These are phyloP conservation scores for Tetrao urogallus DNA, from an alignment of 2,113 vertebrate genomes.

Conservation along the genomic window DNA sequence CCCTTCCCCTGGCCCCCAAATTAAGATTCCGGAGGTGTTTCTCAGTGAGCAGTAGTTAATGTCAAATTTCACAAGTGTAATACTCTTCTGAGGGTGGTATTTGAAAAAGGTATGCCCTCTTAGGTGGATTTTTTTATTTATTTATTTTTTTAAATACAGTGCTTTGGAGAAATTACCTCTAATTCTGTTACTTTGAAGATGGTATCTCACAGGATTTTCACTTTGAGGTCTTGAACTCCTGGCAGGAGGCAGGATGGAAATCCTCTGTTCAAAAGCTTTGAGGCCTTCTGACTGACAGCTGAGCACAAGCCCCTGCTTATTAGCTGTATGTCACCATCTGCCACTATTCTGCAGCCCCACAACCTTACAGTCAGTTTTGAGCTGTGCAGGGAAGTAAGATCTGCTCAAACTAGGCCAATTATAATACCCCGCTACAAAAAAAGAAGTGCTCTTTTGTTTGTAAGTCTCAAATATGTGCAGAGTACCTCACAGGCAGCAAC, in stretches of 20 bases:
- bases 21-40: slow-evolving; percentile 56
- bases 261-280: slow-evolving; percentile 69
- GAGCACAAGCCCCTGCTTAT: slow-evolving; percentile 65
- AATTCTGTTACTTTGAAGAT: slow-evolving; percentile 65
- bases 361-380: slow-evolving; percentile 48
- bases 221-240: slow-evolving; percentile 67
- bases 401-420: slow-evolving; percentile 45
- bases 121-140: neutral
- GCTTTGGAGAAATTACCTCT: slow-evolving; percentile 53
- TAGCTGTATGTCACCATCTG: slow-evolving; percentile 68
- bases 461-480: neutral
- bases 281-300: slow-evolving; percentile 60
- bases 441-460: neutral
- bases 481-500: slow-evolving; percentile 2
- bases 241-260: slow-evolving; percentile 67
- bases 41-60: slow-evolving; percentile 13
- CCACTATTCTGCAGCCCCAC: slow-evolving; percentile 42
- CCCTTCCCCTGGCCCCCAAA: neutral
- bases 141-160: neutral
- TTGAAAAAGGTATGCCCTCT: slow-evolving; percentile 28
- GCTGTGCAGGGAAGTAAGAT: slow-evolving; percentile 37
- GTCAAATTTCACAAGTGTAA: slow-evolving; percentile 38
- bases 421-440: neutral
- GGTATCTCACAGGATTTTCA: slow-evolving; percentile 60
- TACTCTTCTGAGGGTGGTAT: neutral